Evolutionary conservation across 2,888 invertebrate genomes (phyloP).

Genomic region (Drosophila rubida): DNA sequence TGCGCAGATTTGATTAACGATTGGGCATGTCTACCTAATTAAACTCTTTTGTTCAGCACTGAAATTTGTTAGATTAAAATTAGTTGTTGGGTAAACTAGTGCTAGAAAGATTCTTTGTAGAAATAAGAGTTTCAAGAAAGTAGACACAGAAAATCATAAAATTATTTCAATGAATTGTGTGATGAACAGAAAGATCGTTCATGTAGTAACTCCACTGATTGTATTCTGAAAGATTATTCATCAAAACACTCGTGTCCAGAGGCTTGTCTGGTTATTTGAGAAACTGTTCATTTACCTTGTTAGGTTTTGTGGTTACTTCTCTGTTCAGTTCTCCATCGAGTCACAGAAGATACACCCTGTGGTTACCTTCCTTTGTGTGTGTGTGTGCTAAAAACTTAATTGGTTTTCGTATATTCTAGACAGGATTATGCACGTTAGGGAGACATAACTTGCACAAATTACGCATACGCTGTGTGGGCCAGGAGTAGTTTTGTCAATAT

Average conservation of each 20-base stretch:
- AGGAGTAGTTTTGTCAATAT: conserved; percentile 15
- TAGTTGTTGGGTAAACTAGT: no score
- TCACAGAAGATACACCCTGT: conserved; percentile 44
- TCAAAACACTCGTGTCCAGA: no score
- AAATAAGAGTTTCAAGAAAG: no score
- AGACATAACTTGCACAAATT: conserved; percentile 52
- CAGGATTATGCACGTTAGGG: background rate
- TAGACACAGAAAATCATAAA: no score
- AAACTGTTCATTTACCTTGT: conserved; percentile 3
- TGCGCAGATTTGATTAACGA: background rate
- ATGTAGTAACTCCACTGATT: no score
- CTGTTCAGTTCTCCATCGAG: conserved; percentile 11
- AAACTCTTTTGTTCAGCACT: background rate
- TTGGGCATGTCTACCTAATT: conserved; percentile 2
- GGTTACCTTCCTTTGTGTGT: conserved; percentile 44
- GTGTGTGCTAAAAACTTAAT: conserved; percentile 67
- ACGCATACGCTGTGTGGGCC: conserved; percentile 38
- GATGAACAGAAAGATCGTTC: no score
- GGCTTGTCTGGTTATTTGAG: no score
- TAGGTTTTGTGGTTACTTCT: conserved; percentile 30
- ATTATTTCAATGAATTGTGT: no score
- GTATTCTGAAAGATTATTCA: no score
- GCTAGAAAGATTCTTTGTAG: no score
- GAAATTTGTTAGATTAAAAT: no score
- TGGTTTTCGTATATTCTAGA: conserved; percentile 54